Conservation (phyloP, 2,113 vertebrate species). For the Tringa solitaria region DNA sequence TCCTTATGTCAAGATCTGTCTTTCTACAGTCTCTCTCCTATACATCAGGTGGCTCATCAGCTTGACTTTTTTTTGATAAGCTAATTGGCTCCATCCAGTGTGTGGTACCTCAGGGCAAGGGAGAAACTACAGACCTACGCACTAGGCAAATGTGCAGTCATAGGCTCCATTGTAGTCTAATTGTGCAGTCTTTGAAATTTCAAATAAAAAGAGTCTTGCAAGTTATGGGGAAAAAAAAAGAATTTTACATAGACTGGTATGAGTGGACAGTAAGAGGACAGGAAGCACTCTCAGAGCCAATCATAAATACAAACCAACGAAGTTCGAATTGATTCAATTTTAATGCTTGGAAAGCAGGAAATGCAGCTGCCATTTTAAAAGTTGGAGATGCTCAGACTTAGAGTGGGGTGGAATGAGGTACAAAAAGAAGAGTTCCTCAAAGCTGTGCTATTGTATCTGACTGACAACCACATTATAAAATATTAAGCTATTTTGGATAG, state of each 20-base stretch:
- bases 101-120: neutral
- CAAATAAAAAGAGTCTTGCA: neutral
- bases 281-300: neutral
- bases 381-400: neutral
- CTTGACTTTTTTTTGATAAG: neutral
- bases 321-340: neutral
- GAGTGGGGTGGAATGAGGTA: neutral
- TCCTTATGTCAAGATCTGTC: neutral
- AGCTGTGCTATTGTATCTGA: neutral
- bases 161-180: neutral
- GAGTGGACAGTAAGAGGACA: neutral
- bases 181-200: neutral
- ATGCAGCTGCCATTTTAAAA: neutral
- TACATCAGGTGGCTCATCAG: neutral
- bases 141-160: no score
- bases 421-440: conserved; percentile 26
- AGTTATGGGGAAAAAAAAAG: neutral
- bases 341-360: neutral
- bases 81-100: neutral
- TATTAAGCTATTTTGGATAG: conserved; percentile 18
- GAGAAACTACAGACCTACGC: neutral
- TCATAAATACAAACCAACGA: neutral
- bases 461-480: conserved; percentile 46
- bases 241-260: neutral
- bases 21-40: neutral